A percentile compares a stretch with the other conserved stretches of the same genome.
Evolutionary conservation across 23 tunicate species (phyloP).

Genomic region (Trididemnum miniatum): DNA sequence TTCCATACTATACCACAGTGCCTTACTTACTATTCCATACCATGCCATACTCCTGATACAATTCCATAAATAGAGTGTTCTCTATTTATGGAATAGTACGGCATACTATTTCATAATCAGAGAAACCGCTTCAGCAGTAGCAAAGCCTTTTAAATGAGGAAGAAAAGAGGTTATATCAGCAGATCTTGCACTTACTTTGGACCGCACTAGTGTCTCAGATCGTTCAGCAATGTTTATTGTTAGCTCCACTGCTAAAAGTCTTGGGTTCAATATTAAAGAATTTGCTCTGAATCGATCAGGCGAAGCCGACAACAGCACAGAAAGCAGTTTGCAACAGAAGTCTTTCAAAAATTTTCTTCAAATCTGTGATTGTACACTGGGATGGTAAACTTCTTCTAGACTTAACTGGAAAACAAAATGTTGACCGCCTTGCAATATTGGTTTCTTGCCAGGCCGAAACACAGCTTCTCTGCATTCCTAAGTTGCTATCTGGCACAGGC

Average conservation of each 20-base stretch:
- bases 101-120: too few species aligned
- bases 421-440: constrained; percentile 5
- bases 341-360: constrained; percentile 5
- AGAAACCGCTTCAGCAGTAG: too few species aligned
- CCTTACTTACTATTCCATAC: too few species aligned
- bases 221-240: constrained; percentile 7
- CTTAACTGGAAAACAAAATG: constrained; percentile 4
- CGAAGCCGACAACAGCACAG: constrained; percentile 4
- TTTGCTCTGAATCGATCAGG: constrained; percentile 10
- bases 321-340: constrained; percentile 1
- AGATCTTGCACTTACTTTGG: background rate
- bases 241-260: constrained; percentile 6
- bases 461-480: constrained; percentile 4
- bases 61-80: too few species aligned
- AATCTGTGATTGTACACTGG: background rate
- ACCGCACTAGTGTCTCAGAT: constrained; percentile 12
- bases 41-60: too few species aligned
- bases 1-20: too few species aligned
- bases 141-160: background rate
- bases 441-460: background rate
- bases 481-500: constrained; percentile 16
- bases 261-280: background rate
- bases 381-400: constrained; percentile 5
- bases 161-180: constrained; percentile 4
- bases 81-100: too few species aligned